Evolutionary conservation across 2,113 vertebrate genomes (phyloP).

Genomic region (Erinaceus europaeus): DNA sequence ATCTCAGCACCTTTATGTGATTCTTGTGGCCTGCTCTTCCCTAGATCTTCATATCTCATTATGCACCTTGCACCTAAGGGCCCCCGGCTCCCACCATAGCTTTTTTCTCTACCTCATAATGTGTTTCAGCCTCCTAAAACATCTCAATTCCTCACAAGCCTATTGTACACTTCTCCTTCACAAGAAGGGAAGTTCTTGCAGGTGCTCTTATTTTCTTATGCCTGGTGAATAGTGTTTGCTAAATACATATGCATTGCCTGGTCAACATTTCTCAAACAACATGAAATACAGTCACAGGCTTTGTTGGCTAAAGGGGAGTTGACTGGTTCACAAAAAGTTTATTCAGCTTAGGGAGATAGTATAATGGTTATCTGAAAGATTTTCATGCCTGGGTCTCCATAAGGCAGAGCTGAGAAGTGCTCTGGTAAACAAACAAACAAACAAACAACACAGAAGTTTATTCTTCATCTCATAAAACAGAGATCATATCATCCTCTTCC

Average conservation of each 20-base stretch:
- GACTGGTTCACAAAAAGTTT: slow-evolving; percentile 20
- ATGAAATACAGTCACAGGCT: neutral
- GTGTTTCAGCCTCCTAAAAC: neutral
- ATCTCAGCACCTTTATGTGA: neutral
- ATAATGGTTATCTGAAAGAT: too few species aligned
- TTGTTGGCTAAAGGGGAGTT: neutral
- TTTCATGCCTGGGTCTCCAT: too few species aligned
- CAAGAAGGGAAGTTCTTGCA: neutral
- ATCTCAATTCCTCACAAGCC: neutral
- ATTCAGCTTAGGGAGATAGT: neutral
- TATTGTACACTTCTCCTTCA: neutral
- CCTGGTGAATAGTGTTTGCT: slow-evolving; percentile 5
- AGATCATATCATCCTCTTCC: too few species aligned
- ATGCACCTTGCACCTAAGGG: neutral
- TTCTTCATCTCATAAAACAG: too few species aligned
- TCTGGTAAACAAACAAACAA: too few species aligned
- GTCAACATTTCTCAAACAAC: neutral
- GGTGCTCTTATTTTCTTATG: neutral
- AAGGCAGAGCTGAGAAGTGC: too few species aligned
- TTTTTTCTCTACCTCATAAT: neutral
- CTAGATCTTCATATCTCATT: neutral
- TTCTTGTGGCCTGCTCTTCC: neutral
- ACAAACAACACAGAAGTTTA: too few species aligned
- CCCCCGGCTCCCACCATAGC: neutral
- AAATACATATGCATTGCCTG: neutral